These are phyloP conservation scores for Paramormyrops hopkinsi DNA, from an alignment of 2,797 vertebrate species.

Conservation along the genomic window DNA sequence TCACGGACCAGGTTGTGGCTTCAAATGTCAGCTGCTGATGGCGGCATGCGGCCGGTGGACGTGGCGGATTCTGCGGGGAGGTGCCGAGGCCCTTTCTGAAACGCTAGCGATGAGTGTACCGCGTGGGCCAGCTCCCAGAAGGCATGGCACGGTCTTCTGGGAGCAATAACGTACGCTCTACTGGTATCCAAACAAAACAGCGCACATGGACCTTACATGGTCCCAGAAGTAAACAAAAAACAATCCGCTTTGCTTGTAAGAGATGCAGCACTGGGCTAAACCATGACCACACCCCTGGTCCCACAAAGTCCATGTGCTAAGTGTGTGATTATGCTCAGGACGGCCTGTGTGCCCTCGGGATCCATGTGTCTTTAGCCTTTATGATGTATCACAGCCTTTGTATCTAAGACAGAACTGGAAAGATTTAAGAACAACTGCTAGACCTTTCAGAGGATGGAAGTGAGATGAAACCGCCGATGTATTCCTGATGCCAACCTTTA, in stretches of 20 bases:
- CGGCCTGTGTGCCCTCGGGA: background rate
- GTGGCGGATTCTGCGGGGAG: slow-evolving; percentile 47
- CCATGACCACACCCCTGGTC: slow-evolving; percentile 29
- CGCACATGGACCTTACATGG: slow-evolving; percentile 58
- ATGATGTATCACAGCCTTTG: background rate
- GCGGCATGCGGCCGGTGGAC: slow-evolving; percentile 44
- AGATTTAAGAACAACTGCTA: slow-evolving; percentile 12
- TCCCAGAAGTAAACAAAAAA: slow-evolving; percentile 36
- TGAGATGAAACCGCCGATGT: background rate
- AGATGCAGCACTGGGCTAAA: slow-evolving; percentile 33
- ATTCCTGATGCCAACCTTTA: background rate
- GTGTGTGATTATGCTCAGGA: background rate
- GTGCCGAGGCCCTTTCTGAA: slow-evolving; percentile 65
- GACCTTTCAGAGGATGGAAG: background rate
- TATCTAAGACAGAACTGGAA: background rate
- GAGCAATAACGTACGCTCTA: background rate
- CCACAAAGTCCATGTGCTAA: background rate
- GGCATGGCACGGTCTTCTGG: slow-evolving; percentile 17
- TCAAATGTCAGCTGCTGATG: slow-evolving; percentile 34
- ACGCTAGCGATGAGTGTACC: slow-evolving; percentile 55
- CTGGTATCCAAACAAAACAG: background rate
- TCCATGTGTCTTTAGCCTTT: background rate
- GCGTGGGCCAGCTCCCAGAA: slow-evolving; percentile 55
- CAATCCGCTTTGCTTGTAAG: slow-evolving; percentile 21
- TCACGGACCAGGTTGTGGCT: slow-evolving; percentile 34